phyloP scores from a whole-genome alignment of 2,113 vertebrate genomes.

The Megaleporinus macrocephalus region DNA sequence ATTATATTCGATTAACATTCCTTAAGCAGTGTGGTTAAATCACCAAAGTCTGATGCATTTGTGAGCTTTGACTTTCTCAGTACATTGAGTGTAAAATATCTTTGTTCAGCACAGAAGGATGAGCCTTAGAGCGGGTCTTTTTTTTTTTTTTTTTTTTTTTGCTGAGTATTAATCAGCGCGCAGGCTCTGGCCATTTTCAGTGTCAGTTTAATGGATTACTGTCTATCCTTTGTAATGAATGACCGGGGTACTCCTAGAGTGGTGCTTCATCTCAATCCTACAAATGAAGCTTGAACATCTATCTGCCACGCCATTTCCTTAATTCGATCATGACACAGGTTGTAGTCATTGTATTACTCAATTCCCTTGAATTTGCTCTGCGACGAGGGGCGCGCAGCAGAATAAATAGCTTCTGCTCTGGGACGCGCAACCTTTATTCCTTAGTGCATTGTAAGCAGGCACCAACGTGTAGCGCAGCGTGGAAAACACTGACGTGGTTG shows the following conservation, averaged over 20 bases:
- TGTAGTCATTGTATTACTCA: background rate
- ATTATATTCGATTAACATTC: no score
- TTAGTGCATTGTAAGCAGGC: background rate
- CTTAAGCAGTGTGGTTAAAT: no score
- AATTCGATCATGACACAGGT: background rate
- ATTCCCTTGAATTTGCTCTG: background rate
- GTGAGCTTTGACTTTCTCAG: no score
- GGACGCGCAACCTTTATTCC: background rate
- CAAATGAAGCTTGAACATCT: conserved; percentile 1
- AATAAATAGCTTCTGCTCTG: conserved; percentile 4
- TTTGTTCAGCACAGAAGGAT: background rate
- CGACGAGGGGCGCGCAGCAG: background rate
- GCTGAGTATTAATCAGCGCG: background rate
- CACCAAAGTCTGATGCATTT: no score
- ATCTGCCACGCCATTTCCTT: background rate
- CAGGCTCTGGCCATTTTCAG: background rate
- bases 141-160: background rate
- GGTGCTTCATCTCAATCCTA: background rate
- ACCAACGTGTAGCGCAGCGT: background rate
- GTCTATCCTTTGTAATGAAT: conserved; percentile 2
- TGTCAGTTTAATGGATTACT: background rate
- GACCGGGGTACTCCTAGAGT: background rate
- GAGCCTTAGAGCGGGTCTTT: background rate
- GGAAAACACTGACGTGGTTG: conserved; percentile 52
- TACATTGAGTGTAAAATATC: no score